Conservation (phyloP, 2,113 vertebrate genomes). For the Hylia prasina region DNA sequence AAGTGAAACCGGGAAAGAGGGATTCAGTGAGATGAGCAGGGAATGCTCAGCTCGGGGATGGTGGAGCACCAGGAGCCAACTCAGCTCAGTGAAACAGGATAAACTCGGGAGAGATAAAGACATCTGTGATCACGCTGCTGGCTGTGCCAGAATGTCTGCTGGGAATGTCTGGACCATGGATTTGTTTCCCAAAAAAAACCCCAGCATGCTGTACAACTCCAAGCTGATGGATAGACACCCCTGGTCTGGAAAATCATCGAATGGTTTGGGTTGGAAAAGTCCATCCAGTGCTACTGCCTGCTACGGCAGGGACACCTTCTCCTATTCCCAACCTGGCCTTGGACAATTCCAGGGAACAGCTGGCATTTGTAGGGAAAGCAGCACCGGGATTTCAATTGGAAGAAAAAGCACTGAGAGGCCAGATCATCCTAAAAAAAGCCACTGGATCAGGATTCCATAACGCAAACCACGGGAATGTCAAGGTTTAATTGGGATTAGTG, state of each 20-base stretch:
- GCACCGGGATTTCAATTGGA: accelerated
- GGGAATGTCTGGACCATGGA: background rate
- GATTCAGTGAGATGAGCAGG: background rate
- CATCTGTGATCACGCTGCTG: background rate
- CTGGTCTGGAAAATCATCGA: accelerated
- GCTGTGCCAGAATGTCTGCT: background rate
- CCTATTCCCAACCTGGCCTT: background rate
- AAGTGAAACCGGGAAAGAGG: background rate
- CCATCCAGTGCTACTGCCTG: background rate
- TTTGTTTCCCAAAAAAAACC: background rate
- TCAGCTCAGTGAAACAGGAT: background rate
- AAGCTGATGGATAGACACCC: background rate
- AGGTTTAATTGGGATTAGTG: background rate
- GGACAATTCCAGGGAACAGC: background rate
- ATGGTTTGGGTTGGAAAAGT: background rate
- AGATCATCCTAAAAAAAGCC: background rate
- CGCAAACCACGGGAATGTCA: accelerated
- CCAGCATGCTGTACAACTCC: accelerated
- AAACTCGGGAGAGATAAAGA: background rate
- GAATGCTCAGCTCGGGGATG: background rate
- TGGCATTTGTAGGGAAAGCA: background rate
- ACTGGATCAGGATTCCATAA: accelerated
- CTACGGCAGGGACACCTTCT: background rate
- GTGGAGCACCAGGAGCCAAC: background rate
- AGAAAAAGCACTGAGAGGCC: background rate